Base-by-base conservation (phyloP, 23 tunicate genomes). In the Halocynthia roretzi region DNA sequence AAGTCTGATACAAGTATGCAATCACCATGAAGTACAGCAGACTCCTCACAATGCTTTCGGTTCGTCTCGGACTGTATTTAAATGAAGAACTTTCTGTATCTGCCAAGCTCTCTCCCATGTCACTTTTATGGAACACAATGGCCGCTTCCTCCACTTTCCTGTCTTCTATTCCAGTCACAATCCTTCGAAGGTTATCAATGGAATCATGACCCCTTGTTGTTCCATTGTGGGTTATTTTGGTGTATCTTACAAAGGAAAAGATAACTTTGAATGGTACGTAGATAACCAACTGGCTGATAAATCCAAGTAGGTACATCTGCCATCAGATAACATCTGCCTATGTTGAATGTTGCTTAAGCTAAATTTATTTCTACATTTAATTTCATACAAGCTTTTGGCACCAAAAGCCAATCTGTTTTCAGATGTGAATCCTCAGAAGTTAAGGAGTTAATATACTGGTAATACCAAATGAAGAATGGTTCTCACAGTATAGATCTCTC, bases 151-250 rank as follows among this genome's bases (percentile, higher is more conserved):
- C 62, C 54, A 74, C 78, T 74, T 74, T 74, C 56, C 62, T 23
- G 56, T 40, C 78, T 74, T 74, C 78, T 15, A 74, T 50, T 50
- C 78, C 78, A 22, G 78, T 74, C n/a, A 74, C 78, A 50, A 74
- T 74, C 1, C 78, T 52, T 12, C 62, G 51, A 5, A 69, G 52
- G 22, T 80, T 52, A 0, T 81, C 73, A 50, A 84, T 12, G 15
- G 78, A 63, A 8, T 74, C 12, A 72, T 94, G 86, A 7, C 99
- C 90, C 50, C 75, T 78, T 52, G 68, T 49, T 57, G 88, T 82
- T 18, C 86, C 63, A 65, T 84, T 9, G 57, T 72, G 52, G 5
- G 93, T 88, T 14, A 90, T 90, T 68, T 81, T 71, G 44, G 67
- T 76, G 83, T 85, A 90, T 58, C 97, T 90, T 61, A 40, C 44